Base-by-base conservation (phyloP, 2,113 vertebrate genomes). In the Pterocles burchelli region DNA sequence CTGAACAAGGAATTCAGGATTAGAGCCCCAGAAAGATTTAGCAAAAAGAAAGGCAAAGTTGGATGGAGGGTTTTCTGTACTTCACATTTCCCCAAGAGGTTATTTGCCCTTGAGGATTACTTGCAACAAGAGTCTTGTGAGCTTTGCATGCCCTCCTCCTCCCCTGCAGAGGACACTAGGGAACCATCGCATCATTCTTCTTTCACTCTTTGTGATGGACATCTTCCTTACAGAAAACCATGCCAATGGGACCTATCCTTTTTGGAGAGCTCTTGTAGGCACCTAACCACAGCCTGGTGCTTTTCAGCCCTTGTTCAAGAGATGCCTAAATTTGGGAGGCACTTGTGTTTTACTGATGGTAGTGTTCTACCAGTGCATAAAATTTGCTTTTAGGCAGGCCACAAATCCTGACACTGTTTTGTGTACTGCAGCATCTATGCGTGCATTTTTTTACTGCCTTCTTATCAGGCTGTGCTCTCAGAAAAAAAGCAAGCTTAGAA, bases 391-490 rank as follows among this genome's bases (percentile, higher is more conserved):
- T 36, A 70, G 24, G 21, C 43, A 77, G 13, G 36, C 25, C 2
- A 1, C 3, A 4, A 78, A 72, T 72, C 43, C 52, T 55, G 52
- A 66, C 10, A 20, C 5, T 62, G 9, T 41, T 87, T 71, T 80
- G 18, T 0, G 0, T 55, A 59, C 1, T 4, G 29, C 59, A 89
- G 55, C 41, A 88, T 49, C 45, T 49, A 2, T 9, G 13, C 0
- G 0, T 51, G 34, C 13, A 45, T 66, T 41, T 71, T 85, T 72
- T 89, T 5, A 57, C 62, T 16, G 45, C 34, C 36, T 66, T 29
- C 38, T 85, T 71, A 59, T 29, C 61, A 55, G 49, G 29, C 29
- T 63, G 7, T 52, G 34, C 18, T 78, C 29, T 75, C 49, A 43
- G 81, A 59, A 84, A 55, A 55, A 96, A 70, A 70, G 9, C 13